These are phyloP conservation scores for Echinometra lucunter DNA, from an alignment of 53 echinoderm and acorn worm genomes.

Conservation along the genomic window DNA sequence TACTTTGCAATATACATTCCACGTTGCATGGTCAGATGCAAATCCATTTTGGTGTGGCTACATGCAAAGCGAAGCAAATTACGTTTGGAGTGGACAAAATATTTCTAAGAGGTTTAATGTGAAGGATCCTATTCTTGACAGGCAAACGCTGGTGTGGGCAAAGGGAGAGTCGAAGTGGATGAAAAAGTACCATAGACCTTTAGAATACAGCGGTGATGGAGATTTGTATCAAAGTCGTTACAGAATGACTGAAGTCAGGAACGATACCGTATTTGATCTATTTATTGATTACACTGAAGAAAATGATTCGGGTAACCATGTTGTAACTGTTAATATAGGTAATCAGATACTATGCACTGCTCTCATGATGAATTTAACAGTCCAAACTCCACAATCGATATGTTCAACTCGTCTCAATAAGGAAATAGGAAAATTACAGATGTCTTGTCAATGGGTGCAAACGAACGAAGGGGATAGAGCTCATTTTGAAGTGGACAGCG, in stretches of 20 bases:
- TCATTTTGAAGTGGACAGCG: not conserved
- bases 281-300: not conserved
- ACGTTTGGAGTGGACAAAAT: not conserved
- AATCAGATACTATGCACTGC: not conserved
- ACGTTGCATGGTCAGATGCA: not conserved
- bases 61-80: not conserved
- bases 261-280: not conserved
- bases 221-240: not conserved
- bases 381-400: not conserved
- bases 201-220: not conserved
- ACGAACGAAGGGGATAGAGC: not conserved
- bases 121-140: not conserved
- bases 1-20: not conserved
- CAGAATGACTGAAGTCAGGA: not conserved
- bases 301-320: slow-evolving; percentile 8
- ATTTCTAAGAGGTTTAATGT: not conserved
- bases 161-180: not conserved
- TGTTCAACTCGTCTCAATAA: not conserved
- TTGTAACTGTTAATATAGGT: not conserved
- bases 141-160: not conserved
- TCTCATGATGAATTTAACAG: not conserved
- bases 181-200: not conserved
- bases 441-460: slow-evolving; percentile 32
- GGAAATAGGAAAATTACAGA: not conserved
- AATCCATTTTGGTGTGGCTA: not conserved